Evolutionary conservation across 2,888 invertebrate genomes (phyloP), one percentile per base, ranked within the genome.

Genomic region (Pyrrhosoma nymphula): DNA sequence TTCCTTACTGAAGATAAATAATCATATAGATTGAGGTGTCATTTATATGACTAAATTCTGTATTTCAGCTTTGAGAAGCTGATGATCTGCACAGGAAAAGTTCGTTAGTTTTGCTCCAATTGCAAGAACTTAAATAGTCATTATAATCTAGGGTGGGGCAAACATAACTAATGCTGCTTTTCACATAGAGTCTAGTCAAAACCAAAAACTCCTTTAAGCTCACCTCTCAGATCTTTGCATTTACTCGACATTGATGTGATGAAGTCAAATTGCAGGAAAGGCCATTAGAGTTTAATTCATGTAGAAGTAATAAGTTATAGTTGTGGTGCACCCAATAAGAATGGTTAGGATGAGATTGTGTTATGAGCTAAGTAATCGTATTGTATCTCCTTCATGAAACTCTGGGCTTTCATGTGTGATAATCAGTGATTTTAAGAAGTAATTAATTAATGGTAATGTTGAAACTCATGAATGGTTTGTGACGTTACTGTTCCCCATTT

Each of bases 251-350:
- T 93, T 93, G 93, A 93, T 93, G 93, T 93, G 93, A 93, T 75
- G 93, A 93, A n/a, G 93, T 69, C 82, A 93, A 69, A 16, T 89
- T n/a, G 93, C 16, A 75, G 69, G 93, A 75, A 93, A 93, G 47
- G 69, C 69, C 69, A 69, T 69, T 93, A 95, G 95, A 90, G 90
- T 95, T 91, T 56, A 89, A 95, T 82, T 69, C 95, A 82, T 95
- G 90, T 91, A 95, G 91, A 60, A 95, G 90, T 93, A 95, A 93
- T 56, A 95, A 95, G 88, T 95, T 95, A 95, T 95, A 95, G 82
- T 95, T 47, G 95, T 95, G 95, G 95, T 95, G 95, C 89, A 95
- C 89, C 89, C 95, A 95, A 95, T 95, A 95, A 88, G 95, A 95
- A 95, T 95, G 47, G 56, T 95, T 93, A 88, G 95, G 89, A 93